Evolutionary conservation across 1,140 invertebrate species (phyloP), one percentile per base, ranked within the genome.

Genomic region (Subanguina moxae): DNA sequence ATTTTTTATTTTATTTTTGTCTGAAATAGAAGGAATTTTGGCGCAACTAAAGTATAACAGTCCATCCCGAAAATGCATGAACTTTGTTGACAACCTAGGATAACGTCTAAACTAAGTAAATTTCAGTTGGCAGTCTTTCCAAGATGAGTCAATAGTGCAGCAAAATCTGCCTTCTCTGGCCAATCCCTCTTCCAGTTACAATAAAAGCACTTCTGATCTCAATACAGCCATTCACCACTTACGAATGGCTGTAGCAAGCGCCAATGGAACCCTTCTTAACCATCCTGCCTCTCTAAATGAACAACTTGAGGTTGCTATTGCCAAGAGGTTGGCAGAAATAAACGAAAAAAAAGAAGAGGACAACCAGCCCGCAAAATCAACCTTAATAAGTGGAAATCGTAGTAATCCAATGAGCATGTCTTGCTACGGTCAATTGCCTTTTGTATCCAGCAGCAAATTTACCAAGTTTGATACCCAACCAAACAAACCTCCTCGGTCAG

Each of bases 141-240:
- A 38, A 38, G 32, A 38, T 38, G 32, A 38, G 3, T 38, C 32
- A 38, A 11, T 38, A 5, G 32, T 5, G 3, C 32, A 38, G 32
- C 32, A 3, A 11, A 38, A 5, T 11, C 32, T 5, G 3, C 32
- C 32, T 5, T 3, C 32, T 11, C 32, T 5, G 11, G 32, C 32
- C 32, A 38, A 38, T 25, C 15, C 48, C n/a, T 21, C 3, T 52
- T 25, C 48, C 48, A 25, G 48, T 15, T 52, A 25, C n/a, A 52
- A 3, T 15, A 52, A 52, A 52, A 52, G 48, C 48, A 52, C n/a
- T 15, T 21, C 48, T 25, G 48, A 52, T 52, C 48, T 52, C 48
- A 52, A 52, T 15, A 19, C n/a, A 5, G 48, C 48, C 15, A 52
- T 52, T 25, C 48, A 52, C n/a, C n/a, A 52, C 3, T 15, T 52